phyloP scores from a whole-genome alignment of 1,140 invertebrate genomes.

The Cydia splendana region DNA sequence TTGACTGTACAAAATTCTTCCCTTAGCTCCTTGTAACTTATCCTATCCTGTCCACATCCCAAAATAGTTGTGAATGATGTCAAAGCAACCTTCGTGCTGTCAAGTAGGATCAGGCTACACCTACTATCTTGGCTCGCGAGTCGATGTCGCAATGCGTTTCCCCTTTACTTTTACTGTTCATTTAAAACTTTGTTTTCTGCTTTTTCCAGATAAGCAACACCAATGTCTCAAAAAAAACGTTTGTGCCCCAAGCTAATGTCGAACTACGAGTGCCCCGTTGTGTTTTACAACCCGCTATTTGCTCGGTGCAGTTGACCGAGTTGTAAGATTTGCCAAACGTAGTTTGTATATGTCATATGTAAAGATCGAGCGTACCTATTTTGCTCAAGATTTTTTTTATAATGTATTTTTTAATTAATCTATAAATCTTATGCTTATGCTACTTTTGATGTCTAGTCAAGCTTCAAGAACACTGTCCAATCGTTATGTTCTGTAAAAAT shows the following conservation, averaged over 20 bases:
- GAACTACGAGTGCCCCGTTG: slow-evolving; percentile 31
- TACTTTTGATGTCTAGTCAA: slow-evolving; percentile 23
- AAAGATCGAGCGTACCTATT: neutral
- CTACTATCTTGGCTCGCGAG: no score
- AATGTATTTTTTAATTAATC: slow-evolving; percentile 13
- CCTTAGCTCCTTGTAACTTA: no score
- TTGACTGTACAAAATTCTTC: no score
- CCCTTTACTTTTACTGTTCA: neutral
- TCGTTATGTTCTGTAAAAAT: slow-evolving; percentile 43
- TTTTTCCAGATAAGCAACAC: slow-evolving; percentile 35
- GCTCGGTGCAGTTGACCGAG: neutral
- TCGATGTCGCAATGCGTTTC: no score
- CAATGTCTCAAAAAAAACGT: slow-evolving; percentile 32
- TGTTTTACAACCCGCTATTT: neutral
- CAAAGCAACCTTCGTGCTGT: no score
- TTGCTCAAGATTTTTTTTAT: slow-evolving; percentile 17
- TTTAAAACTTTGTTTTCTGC: neutral
- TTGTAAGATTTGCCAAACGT: slow-evolving; percentile 18
- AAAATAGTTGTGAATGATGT: no score
- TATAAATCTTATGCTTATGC: slow-evolving; percentile 28
- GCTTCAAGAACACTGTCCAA: slow-evolving; percentile 37
- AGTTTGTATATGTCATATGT: slow-evolving; percentile 12
- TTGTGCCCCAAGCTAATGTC: slow-evolving; percentile 25
- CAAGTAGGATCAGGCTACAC: no score
- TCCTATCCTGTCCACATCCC: no score